Percentiles rank a stretch among this genome's conserved stretches.
These are phyloP conservation scores for Rotaria magnacalcarata DNA, from an alignment of 2,888 invertebrate genomes.

Conservation along the genomic window DNA sequence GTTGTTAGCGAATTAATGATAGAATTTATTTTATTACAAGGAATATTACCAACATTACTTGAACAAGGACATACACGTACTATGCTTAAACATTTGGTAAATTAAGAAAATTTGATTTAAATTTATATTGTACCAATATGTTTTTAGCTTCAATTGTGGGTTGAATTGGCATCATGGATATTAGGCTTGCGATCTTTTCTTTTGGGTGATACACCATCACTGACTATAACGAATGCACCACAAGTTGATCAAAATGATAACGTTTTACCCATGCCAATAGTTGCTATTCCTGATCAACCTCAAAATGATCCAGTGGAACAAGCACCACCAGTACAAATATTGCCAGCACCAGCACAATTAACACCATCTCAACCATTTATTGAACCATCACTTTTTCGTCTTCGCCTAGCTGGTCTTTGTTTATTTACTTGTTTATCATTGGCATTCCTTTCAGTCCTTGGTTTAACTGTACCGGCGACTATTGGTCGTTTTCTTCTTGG, in stretches of 20 bases:
- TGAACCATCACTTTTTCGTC: constrained; percentile 9
- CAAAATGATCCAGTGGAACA: neutral
- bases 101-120: constrained; percentile 51
- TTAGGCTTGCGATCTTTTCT: constrained; percentile 83
- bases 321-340: neutral
- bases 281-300: constrained; percentile 46
- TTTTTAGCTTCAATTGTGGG: constrained; percentile 64
- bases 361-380: neutral
- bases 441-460: neutral
- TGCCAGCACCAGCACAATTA: too few relatives aligned
- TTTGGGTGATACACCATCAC: constrained; percentile 67
- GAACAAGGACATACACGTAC: constrained; percentile 91
- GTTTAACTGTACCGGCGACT: constrained; percentile 65
- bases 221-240: neutral
- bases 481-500: constrained; percentile 82
- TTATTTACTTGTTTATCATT: constrained; percentile 28
- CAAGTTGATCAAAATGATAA: constrained; percentile 50
- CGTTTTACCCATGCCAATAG: constrained; percentile 45
- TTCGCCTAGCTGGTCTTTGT: neutral
- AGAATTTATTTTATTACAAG: constrained; percentile 53
- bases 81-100: constrained; percentile 81
- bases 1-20: constrained; percentile 38
- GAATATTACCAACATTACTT: constrained; percentile 86
- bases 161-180: constrained; percentile 66
- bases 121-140: constrained; percentile 67